Percentiles rank a stretch among this genome's conserved stretches.
Conservation (phyloP, 1,140 invertebrate species). For the Grapholita molesta region DNA sequence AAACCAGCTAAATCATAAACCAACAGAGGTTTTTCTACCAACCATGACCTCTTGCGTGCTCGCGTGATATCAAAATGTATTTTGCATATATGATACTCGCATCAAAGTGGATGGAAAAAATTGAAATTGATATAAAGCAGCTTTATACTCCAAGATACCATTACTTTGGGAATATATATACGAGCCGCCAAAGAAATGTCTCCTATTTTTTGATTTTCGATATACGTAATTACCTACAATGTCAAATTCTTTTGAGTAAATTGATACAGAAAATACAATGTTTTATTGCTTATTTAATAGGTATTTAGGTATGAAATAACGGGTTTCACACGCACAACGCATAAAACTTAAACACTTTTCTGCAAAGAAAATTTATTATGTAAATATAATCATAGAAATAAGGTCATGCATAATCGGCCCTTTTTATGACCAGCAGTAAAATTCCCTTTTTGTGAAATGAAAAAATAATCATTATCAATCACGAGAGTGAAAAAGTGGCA, state of each 20-base stretch:
- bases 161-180: not conserved
- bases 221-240: too few species aligned
- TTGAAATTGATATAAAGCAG: constrained; percentile 1
- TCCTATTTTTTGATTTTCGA: too few species aligned
- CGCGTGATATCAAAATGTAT: constrained; percentile 6
- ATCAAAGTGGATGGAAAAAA: constrained; percentile 1
- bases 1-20: not conserved
- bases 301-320: not conserved
- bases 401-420: constrained; percentile 1
- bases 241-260: too few species aligned
- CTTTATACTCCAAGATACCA: not conserved
- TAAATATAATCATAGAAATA: constrained; percentile 7
- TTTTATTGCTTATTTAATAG: too few species aligned
- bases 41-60: constrained; percentile 1
- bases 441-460: constrained; percentile 1
- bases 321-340: not conserved
- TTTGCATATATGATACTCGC: constrained; percentile 6
- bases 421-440: constrained; percentile 6
- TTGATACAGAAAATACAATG: too few species aligned
- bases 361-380: not conserved
- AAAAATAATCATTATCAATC: not conserved
- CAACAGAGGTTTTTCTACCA: not conserved
- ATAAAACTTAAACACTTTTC: not conserved
- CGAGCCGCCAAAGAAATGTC: not conserved
- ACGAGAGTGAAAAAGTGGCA: not conserved